Conservation (phyloP, 2,797 vertebrate genomes). For the Propithecus perrieri region DNA sequence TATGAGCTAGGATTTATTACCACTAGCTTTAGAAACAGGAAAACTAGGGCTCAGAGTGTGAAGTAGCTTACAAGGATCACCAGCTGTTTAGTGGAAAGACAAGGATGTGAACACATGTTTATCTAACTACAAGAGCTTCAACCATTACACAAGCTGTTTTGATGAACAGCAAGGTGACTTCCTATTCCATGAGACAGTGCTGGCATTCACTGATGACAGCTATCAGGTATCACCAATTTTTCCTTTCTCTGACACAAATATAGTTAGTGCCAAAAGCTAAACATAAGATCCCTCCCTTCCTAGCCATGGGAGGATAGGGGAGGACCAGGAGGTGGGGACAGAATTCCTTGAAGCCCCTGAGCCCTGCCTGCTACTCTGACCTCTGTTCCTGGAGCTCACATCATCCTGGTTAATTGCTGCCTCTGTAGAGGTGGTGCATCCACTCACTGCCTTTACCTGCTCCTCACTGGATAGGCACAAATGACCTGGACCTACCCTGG, state of each 20-base stretch:
- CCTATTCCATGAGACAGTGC: not conserved
- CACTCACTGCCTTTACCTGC: not conserved
- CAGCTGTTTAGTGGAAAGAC: not conserved
- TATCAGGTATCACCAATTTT: not conserved
- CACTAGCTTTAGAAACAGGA: not conserved
- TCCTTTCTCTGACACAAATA: not conserved
- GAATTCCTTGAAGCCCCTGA: not conserved
- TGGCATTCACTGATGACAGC: not conserved
- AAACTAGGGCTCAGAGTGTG: not conserved
- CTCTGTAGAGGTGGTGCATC: not conserved
- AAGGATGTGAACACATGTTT: not conserved
- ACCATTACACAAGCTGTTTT: not conserved
- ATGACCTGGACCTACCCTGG: not conserved
- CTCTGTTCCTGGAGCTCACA: not conserved
- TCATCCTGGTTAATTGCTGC: not conserved
- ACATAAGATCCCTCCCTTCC: not conserved
- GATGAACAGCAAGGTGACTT: not conserved
- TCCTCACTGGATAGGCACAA: not conserved
- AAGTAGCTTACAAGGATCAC: not conserved
- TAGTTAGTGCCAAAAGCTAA: not conserved
- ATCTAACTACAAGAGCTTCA: not conserved
- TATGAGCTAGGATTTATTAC: not conserved
- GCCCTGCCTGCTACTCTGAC: not conserved
- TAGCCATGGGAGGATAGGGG: not conserved
- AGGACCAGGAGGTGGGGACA: not conserved